These are phyloP conservation scores for Myotis myotis DNA, from an alignment of 2,797 vertebrate species.

Conservation along the genomic window DNA sequence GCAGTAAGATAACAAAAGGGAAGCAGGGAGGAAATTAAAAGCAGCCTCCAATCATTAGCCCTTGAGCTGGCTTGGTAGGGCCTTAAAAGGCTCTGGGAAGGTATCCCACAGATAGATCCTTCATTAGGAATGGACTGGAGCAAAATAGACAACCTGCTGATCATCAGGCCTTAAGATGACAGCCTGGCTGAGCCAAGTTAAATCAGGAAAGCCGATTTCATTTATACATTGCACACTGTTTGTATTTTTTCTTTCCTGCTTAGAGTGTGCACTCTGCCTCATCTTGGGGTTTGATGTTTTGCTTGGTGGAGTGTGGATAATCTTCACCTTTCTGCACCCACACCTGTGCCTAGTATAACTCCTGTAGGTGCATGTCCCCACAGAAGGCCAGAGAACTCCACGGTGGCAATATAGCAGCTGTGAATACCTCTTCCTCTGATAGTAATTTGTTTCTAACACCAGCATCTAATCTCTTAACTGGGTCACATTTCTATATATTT, in stretches of 20 bases:
- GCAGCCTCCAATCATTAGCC: conserved; percentile 77
- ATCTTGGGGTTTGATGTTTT: conserved; percentile 28
- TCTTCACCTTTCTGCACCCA: background rate
- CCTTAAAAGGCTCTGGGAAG: conserved; percentile 68
- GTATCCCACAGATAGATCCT: conserved; percentile 62
- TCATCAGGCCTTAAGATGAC: conserved; percentile 41
- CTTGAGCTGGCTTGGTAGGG: conserved; percentile 67
- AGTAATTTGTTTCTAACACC: background rate
- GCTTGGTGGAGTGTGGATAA: conserved; percentile 22
- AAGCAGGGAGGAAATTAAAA: conserved; percentile 81
- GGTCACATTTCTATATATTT: background rate
- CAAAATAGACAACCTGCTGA: conserved; percentile 54
- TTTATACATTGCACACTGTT: background rate
- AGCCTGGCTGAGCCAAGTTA: conserved; percentile 22
- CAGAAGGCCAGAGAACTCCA: background rate
- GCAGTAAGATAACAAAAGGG: conserved; percentile 74
- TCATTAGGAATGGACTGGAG: conserved; percentile 56
- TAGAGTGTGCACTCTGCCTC: background rate
- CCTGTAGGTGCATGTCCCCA: background rate
- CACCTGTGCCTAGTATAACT: background rate
- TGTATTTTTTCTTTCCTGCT: background rate
- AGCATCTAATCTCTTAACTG: background rate
- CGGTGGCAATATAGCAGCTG: background rate
- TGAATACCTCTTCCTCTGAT: background rate
- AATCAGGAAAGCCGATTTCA: conserved; percentile 8